Evolutionary conservation across 2,113 vertebrate genomes (phyloP).

Genomic region (Pseudorhombus dupliciocellatus): DNA sequence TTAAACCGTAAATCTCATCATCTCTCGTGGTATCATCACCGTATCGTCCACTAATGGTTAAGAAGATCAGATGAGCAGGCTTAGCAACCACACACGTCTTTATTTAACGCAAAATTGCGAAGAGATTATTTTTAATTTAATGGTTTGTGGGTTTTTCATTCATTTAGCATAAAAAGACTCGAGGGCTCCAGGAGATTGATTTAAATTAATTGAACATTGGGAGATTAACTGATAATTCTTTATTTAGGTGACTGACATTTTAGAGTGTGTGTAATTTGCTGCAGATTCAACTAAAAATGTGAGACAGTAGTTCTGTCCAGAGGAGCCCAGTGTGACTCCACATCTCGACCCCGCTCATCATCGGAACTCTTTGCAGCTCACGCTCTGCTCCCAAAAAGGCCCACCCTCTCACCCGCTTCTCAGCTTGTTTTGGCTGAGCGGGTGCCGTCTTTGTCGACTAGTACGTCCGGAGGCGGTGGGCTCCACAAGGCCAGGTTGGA

Average conservation of each 20-base stretch:
- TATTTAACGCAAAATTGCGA: neutral
- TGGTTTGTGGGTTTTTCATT: no score
- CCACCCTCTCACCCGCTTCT: constrained; percentile 22
- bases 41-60: neutral
- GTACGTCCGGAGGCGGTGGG: constrained; percentile 13
- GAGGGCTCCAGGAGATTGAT: no score
- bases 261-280: no score
- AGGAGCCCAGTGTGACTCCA: neutral
- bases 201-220: no score
- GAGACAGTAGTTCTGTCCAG: neutral
- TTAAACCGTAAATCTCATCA: constrained; percentile 6
- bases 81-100: neutral
- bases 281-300: neutral
- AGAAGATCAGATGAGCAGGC: constrained; percentile 3
- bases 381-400: neutral
- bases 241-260: no score
- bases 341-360: neutral
- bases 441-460: constrained; percentile 46
- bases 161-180: no score
- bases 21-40: neutral
- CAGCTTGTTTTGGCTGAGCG: constrained; percentile 21
- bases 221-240: no score
- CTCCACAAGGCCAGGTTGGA: constrained; percentile 40
- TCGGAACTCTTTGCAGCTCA: constrained; percentile 6
- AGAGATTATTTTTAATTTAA: no score